phyloP scores from a whole-genome alignment of 2,797 vertebrate species.

The Antennarius maculatus region DNA sequence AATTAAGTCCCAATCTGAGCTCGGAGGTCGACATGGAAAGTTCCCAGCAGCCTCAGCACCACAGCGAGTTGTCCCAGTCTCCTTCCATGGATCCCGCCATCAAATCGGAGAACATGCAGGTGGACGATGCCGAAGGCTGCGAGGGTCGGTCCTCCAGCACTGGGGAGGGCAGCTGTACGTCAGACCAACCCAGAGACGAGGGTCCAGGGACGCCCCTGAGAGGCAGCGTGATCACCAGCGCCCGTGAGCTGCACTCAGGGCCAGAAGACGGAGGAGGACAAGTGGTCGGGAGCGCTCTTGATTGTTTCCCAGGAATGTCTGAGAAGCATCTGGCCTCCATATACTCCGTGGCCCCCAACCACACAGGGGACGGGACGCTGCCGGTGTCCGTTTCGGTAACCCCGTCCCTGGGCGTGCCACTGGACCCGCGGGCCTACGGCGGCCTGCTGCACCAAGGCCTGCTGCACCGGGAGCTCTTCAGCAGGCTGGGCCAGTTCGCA shows the following conservation, averaged over 20 bases:
- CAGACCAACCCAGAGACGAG: slow-evolving; percentile 88
- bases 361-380: slow-evolving; percentile 86
- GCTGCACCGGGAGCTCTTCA: slow-evolving; percentile 96
- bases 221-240: slow-evolving; percentile 96
- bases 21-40: slow-evolving; percentile 87
- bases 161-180: slow-evolving; percentile 81
- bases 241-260: slow-evolving; percentile 89
- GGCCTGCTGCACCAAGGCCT: slow-evolving; percentile 94
- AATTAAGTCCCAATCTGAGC: slow-evolving; percentile 87
- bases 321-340: slow-evolving; percentile 88
- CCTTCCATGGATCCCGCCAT: slow-evolving; percentile 68
- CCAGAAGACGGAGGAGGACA: slow-evolving; percentile 84
- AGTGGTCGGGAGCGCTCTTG: slow-evolving; percentile 64
- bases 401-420: slow-evolving; percentile 87
- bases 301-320: slow-evolving; percentile 69
- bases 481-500: slow-evolving; percentile 92
- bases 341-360: slow-evolving; percentile 87
- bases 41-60: slow-evolving; percentile 81
- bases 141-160: slow-evolving; percentile 77
- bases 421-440: slow-evolving; percentile 93
- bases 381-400: slow-evolving; percentile 85
- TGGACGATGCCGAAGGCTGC: slow-evolving; percentile 82
- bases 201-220: slow-evolving; percentile 92
- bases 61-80: slow-evolving; percentile 46
- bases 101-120: slow-evolving; percentile 92